Evolutionary conservation across 2,797 vertebrate species (phyloP).

Genomic region (Mallotus villosus): DNA sequence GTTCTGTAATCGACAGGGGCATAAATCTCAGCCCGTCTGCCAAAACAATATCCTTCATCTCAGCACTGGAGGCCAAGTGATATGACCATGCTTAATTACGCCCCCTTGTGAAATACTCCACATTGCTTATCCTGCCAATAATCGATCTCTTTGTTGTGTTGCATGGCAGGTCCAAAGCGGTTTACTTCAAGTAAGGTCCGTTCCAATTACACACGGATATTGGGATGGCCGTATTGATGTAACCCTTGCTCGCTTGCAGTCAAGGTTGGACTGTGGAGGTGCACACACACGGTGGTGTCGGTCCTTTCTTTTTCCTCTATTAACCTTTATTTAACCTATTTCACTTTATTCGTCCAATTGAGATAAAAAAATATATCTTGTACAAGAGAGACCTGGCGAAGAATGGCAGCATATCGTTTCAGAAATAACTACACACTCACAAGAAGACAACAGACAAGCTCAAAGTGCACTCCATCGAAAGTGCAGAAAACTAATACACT

Average conservation of each 20-base stretch:
- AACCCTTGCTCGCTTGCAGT: background rate
- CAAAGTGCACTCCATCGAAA: too few relatives aligned
- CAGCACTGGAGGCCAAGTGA: background rate
- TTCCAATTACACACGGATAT: background rate
- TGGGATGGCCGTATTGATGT: background rate
- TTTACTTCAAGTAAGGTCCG: background rate
- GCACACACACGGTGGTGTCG: background rate
- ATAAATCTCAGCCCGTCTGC: background rate
- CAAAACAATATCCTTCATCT: slow-evolving; percentile 11
- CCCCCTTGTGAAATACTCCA: slow-evolving; percentile 7
- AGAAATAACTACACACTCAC: too few relatives aligned
- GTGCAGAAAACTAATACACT: too few relatives aligned
- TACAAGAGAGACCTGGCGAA: too few relatives aligned
- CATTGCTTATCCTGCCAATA: slow-evolving; percentile 5
- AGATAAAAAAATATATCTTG: too few relatives aligned
- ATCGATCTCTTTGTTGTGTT: slow-evolving; percentile 8
- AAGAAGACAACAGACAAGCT: too few relatives aligned
- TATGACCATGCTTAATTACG: slow-evolving; percentile 5
- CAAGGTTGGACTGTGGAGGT: background rate
- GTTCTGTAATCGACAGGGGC: slow-evolving; percentile 2
- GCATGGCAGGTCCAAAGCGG: background rate
- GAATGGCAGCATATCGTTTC: too few relatives aligned
- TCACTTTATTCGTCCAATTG: too few relatives aligned
- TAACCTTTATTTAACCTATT: too few relatives aligned
- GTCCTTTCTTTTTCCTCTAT: too few relatives aligned